phyloP scores from a whole-genome alignment of 2,797 vertebrate genomes.

The Hydrolagus colliei region DNA sequence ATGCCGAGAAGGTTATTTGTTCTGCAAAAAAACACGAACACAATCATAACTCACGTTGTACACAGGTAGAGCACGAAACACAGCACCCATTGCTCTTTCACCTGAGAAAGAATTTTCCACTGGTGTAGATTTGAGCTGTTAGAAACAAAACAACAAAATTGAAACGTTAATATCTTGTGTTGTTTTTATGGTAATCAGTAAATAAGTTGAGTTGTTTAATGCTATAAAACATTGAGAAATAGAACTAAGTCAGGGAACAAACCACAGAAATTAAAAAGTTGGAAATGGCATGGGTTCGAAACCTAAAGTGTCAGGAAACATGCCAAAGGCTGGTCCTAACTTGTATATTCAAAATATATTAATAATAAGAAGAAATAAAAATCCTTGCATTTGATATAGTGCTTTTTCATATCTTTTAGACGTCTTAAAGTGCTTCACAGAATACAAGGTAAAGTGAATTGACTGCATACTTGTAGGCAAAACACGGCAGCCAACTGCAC shows the following conservation, averaged over 20 bases:
- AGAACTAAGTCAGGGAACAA: background rate
- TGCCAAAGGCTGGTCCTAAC: too few relatives aligned
- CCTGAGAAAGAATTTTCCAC: constrained; percentile 44
- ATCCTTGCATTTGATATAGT: too few relatives aligned
- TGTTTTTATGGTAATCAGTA: constrained; percentile 37
- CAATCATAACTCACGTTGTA: constrained; percentile 47
- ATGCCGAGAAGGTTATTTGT: background rate
- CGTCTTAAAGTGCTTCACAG: too few relatives aligned
- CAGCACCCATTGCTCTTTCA: constrained; percentile 46
- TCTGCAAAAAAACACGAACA: background rate
- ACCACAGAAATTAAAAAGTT: background rate
- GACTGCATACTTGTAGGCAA: too few relatives aligned
- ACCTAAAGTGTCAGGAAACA: background rate
- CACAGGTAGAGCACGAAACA: constrained; percentile 53
- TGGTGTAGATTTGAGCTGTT: constrained; percentile 40
- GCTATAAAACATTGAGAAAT: constrained; percentile 42
- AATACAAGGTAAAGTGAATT: too few relatives aligned
- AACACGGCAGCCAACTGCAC: too few relatives aligned
- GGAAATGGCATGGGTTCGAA: background rate
- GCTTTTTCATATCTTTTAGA: too few relatives aligned
- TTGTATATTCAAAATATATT: too few relatives aligned
- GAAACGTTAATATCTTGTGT: constrained; percentile 40
- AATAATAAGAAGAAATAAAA: too few relatives aligned
- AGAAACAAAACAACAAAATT: constrained; percentile 47
- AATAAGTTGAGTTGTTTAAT: constrained; percentile 40